Evolutionary conservation across 1,140 invertebrate genomes (phyloP).

Genomic region (Temnothorax curvispinosus): DNA sequence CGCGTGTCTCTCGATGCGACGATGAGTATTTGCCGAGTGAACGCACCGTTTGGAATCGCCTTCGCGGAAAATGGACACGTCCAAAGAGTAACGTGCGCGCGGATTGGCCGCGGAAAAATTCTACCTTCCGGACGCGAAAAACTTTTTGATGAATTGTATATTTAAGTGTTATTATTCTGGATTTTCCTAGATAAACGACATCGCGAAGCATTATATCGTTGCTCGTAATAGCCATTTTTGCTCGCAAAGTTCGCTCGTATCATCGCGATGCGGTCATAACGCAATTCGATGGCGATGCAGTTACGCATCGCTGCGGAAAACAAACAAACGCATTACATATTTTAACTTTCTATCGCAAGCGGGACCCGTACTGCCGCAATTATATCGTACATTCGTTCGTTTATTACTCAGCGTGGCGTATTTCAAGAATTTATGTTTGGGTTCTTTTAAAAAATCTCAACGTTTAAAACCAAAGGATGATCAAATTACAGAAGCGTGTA

Average conservation of each 20-base stretch:
- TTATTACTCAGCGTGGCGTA: not conserved
- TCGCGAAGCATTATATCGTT: not conserved
- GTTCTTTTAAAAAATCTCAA: not conserved
- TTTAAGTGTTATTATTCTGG: conserved; percentile 2
- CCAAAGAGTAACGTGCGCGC: not conserved
- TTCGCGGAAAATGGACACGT: conserved; percentile 7
- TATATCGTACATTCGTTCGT: conserved; percentile 18
- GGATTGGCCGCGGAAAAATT: conserved; percentile 3
- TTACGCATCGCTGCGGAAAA: not conserved
- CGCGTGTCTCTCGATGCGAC: not conserved
- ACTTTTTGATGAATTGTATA: conserved; percentile 12
- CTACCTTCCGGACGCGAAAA: not conserved
- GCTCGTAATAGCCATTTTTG: not conserved
- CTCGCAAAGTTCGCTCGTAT: conserved; percentile 16
- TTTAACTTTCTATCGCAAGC: conserved; percentile 3
- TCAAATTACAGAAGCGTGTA: not conserved
- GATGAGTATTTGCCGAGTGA: conserved; percentile 28
- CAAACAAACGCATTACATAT: conserved; percentile 41
- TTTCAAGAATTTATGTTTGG: not conserved
- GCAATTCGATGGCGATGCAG: not conserved
- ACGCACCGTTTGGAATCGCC: conserved; percentile 9
- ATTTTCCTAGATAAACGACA: not conserved
- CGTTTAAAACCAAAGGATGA: not conserved
- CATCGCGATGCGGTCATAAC: conserved; percentile 1
- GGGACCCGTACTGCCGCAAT: not conserved